These are phyloP conservation scores for Oreochromis aureus DNA, from an alignment of 2,113 vertebrate genomes.

Conservation along the genomic window DNA sequence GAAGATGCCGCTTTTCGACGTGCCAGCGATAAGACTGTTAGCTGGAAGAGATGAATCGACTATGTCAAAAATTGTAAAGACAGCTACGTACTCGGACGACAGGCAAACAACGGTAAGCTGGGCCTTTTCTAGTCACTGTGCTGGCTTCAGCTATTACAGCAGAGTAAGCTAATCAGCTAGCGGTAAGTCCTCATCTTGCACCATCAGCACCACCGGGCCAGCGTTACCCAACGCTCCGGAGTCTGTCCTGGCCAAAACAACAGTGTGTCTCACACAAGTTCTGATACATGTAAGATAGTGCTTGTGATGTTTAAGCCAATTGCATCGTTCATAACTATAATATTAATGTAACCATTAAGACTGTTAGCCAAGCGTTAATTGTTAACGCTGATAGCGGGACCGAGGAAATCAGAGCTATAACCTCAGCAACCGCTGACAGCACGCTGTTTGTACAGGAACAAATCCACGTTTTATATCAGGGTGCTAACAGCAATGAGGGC, in stretches of 20 bases:
- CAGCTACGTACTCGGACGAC: neutral
- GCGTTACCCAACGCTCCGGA: neutral
- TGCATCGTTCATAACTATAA: neutral
- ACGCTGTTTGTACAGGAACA: neutral
- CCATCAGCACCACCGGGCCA: constrained; percentile 24
- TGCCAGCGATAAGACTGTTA: neutral
- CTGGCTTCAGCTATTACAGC: neutral
- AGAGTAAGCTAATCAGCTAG: neutral
- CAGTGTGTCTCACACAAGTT: neutral
- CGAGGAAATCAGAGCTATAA: neutral
- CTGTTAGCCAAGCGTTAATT: neutral
- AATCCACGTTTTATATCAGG: neutral
- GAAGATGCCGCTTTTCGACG: neutral
- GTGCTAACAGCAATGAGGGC: neutral
- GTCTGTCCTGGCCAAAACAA: neutral
- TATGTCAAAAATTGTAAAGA: neutral
- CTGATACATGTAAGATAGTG: neutral
- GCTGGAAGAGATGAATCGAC: neutral
- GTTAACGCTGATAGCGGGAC: neutral
- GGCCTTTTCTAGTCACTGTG: neutral
- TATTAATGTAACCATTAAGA: neutral
- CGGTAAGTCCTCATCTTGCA: neutral
- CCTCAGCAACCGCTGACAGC: neutral
- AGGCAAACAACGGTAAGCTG: constrained; percentile 7
- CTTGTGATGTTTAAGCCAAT: neutral